phyloP scores from a whole-genome alignment of 2,888 invertebrate genomes.

The Pteria penguin region DNA sequence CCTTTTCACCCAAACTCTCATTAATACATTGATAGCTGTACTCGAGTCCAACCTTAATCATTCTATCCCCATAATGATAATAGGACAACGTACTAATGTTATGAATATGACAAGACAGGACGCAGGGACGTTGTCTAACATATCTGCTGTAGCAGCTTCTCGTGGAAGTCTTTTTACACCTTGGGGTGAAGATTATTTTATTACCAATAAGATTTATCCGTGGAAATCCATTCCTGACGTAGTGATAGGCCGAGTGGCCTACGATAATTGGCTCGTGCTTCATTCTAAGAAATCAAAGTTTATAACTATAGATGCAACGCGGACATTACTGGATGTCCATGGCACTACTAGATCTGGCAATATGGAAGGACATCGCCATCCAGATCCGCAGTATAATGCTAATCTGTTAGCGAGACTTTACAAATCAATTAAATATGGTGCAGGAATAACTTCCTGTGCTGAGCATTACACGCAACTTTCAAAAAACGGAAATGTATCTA shows the following conservation, averaged over 20 bases:
- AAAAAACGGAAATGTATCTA: no score
- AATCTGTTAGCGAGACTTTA: slow-evolving; percentile 27
- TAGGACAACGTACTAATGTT: slow-evolving; percentile 40
- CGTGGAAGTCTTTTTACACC: slow-evolving; percentile 37
- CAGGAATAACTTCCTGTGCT: slow-evolving; percentile 33
- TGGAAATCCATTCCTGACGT: slow-evolving; percentile 54
- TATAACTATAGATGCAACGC: slow-evolving; percentile 45
- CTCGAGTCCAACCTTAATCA: not conserved
- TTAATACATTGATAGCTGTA: slow-evolving; percentile 51
- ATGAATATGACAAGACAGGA: slow-evolving; percentile 20
- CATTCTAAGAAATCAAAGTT: slow-evolving; percentile 34
- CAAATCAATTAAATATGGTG: slow-evolving; percentile 23
- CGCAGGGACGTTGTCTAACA: not conserved
- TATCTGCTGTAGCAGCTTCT: slow-evolving; percentile 14
- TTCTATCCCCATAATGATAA: slow-evolving; percentile 25
- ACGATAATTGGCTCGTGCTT: slow-evolving; percentile 56
- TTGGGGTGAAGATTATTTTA: slow-evolving; percentile 53
- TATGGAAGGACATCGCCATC: slow-evolving; percentile 27
- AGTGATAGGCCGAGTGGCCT: slow-evolving; percentile 51
- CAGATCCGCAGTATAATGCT: slow-evolving; percentile 28
- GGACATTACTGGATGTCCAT: slow-evolving; percentile 51
- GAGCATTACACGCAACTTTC: slow-evolving; percentile 8
- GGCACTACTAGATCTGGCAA: slow-evolving; percentile 49
- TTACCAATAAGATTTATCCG: slow-evolving; percentile 47
- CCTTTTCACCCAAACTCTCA: slow-evolving; percentile 60